Conservation (phyloP, 2,888 invertebrate genomes). For the Himalopsyche kuldschensis region DNA sequence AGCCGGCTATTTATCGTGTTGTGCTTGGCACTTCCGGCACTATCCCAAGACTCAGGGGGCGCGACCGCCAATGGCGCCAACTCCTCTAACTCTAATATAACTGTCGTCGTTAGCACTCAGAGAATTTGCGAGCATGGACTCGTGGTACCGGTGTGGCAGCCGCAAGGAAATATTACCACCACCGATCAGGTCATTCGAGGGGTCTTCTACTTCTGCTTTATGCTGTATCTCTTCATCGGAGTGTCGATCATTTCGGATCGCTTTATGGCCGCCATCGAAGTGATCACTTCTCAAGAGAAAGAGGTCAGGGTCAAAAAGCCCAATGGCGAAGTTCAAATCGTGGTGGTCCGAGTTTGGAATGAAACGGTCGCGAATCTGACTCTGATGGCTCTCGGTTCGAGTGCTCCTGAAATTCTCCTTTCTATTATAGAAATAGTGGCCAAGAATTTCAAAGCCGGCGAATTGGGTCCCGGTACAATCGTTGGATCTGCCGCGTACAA, state of each 20-base stretch:
- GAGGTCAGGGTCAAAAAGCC: conserved; percentile 89
- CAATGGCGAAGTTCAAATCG: conserved; percentile 83
- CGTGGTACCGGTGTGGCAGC: conserved; percentile 85
- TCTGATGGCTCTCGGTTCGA: conserved; percentile 97
- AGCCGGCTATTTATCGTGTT: conserved; percentile 14
- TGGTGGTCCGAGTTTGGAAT: conserved; percentile 97
- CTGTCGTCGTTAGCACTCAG: conserved; percentile 34
- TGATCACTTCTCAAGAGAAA: conserved; percentile 96
- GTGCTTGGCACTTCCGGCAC: conserved; percentile 26
- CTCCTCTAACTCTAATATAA: conserved; percentile 6
- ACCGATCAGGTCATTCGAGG: conserved; percentile 85
- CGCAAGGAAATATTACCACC: conserved; percentile 73
- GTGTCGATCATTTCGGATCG: conserved; percentile 98
- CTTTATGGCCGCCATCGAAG: conserved; percentile 99
- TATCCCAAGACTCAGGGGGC: conserved; percentile 48
- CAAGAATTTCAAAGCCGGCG: conserved; percentile 93
- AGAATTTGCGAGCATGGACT: conserved; percentile 78
- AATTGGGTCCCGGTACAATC: conserved; percentile 96
- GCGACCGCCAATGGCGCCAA: conserved; percentile 49
- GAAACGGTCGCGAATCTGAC: conserved; percentile 99
- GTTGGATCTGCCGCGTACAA: conserved; percentile 99
- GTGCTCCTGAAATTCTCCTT: conserved; percentile 96
- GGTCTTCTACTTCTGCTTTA: conserved; percentile 81
- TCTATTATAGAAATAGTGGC: conserved; percentile 98
- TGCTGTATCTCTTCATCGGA: conserved; percentile 96